Conservation (phyloP, 2,797 vertebrate species). For the Chiroxiphia lanceolata region DNA sequence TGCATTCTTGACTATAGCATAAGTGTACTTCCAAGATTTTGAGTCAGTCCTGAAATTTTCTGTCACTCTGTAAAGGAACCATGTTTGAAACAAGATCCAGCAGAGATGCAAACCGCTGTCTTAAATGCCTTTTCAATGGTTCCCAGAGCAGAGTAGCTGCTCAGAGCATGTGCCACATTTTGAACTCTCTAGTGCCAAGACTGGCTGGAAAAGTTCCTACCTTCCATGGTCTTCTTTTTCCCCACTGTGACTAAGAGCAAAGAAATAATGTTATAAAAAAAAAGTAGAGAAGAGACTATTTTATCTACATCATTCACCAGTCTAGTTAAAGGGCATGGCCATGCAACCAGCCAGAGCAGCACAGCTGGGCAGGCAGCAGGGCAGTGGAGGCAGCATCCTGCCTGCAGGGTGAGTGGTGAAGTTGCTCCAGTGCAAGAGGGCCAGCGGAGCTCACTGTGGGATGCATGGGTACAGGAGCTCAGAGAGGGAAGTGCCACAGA, state of each 20-base stretch:
- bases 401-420: accelerated
- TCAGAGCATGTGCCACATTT: not conserved
- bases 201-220: not conserved
- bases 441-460: not conserved
- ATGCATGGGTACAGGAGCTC: accelerated
- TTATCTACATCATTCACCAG: not conserved
- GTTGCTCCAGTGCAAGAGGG: not conserved
- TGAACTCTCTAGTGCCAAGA: not conserved
- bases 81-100: not conserved
- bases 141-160: not conserved
- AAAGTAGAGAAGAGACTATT: not conserved
- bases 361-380: not conserved
- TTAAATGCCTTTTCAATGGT: not conserved
- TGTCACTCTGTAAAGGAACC: not conserved
- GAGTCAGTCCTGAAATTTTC: not conserved
- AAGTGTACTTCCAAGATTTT: not conserved
- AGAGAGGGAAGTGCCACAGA: not conserved
- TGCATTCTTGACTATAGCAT: not conserved
- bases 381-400: not conserved
- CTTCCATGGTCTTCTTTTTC: accelerated
- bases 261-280: not conserved
- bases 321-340: not conserved
- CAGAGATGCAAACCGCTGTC: not conserved
- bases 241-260: not conserved
- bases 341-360: not conserved